A percentile compares a stretch with the other conserved stretches of the same genome.
phyloP scores from a whole-genome alignment of 30 jellyfish, hydroid and myxozoan species.

The Turritopsis dohrnii region DNA sequence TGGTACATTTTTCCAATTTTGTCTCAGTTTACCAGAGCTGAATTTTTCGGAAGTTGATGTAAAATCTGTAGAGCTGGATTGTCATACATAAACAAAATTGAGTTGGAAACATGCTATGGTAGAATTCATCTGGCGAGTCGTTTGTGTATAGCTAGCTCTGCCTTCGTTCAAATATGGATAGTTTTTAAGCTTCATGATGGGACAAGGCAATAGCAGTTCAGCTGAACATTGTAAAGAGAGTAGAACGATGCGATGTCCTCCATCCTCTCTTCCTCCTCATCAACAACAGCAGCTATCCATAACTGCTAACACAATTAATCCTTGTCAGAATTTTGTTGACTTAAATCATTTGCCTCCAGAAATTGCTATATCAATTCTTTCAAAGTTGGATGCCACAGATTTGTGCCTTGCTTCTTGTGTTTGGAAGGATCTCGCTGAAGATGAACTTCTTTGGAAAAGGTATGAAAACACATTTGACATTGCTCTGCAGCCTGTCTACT shows the following conservation, averaged over 20 bases:
- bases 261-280: background rate
- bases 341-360: constrained; percentile 87
- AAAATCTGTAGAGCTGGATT: background rate
- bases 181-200: background rate
- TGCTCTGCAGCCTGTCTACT: no score
- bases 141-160: background rate
- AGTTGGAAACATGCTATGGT: background rate
- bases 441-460: constrained; percentile 89
- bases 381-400: constrained; percentile 88
- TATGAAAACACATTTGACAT: no score
- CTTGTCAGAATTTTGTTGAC: constrained; percentile 46
- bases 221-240: background rate
- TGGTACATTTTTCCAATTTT: background rate
- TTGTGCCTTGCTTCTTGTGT: constrained; percentile 96
- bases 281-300: background rate
- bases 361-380: constrained; percentile 73
- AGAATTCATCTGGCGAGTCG: background rate
- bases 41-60: background rate
- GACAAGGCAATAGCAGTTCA: constrained; percentile 14
- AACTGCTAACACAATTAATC: no score
- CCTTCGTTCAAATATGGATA: background rate
- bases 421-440: constrained; percentile 83
- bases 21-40: background rate
- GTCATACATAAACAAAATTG: background rate
- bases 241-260: background rate